Base-by-base conservation (phyloP, 1,140 invertebrate genomes). In the Vanessa atalanta region DNA sequence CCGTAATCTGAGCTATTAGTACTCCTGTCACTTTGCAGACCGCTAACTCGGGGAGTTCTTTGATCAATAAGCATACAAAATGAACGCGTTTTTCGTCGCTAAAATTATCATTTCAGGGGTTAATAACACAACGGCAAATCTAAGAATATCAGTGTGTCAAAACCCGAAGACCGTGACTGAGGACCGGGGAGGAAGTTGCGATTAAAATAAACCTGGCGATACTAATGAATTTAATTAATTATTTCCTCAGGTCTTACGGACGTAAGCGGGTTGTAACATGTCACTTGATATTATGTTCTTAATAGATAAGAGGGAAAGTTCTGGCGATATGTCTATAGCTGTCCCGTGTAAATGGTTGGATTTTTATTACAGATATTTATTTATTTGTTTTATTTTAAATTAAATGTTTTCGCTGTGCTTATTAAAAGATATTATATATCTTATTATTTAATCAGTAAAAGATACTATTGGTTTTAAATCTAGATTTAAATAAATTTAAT, bases 1-100 rank as follows among this genome's bases (percentile, higher is more conserved):
- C 79, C 74, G 82, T 84, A 90, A 88, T 84, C 81, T 72, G 81
- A 89, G 81, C 82, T 88, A 92, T 90, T 88, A 89, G 84, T 84
- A 86, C 70, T 73, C 60, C 77, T 81, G 89, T 88, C 88, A 88
- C 79, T 83, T 84, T 76, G 80, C 80, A 76, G 80, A 80, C 77
- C 83, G 73, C 73, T 76, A 66, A 70, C 78, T 79, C 74, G 76
- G 79, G 75, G 72, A 79, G 67, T 77, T 61, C 90, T 90, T 91
- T 92, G 90, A 91, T 92, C 89, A 89, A 63, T 79, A 68, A 68
- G 76, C 82, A 73, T 79, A 82, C 82, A 84, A 85, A 87, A 87
- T 82, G 83, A 87, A 81, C 70, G 83, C 82, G 85, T 86, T 88
- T 82, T 85, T 84, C 73, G 78, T 78, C 70, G 82, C 87, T 85